phyloP scores from a whole-genome alignment of 2,888 invertebrate genomes.

The Eucera pruinosa region DNA sequence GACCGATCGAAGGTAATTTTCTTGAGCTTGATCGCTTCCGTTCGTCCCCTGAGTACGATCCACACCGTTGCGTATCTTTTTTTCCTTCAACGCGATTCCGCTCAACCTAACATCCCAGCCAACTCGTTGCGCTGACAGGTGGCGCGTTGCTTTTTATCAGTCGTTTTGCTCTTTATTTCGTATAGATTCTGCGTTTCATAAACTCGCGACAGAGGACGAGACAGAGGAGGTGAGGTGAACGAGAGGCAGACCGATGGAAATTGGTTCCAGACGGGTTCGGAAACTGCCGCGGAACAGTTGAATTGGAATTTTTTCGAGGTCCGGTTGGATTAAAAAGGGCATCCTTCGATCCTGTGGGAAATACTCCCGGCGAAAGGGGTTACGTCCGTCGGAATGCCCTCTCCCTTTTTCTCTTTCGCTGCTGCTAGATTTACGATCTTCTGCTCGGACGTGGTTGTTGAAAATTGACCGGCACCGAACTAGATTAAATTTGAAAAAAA shows the following conservation, averaged over 20 bases:
- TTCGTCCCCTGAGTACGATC: constrained; percentile 64
- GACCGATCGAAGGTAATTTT: constrained; percentile 70
- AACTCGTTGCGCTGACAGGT: background rate
- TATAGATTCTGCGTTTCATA: constrained; percentile 27
- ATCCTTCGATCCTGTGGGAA: constrained; percentile 65
- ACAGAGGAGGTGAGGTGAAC: background rate
- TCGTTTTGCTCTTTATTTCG: background rate
- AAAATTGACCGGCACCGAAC: constrained; percentile 52
- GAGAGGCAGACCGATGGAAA: too few species aligned
- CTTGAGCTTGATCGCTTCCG: constrained; percentile 62
- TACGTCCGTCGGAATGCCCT: constrained; percentile 24
- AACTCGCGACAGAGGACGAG: constrained; percentile 43
- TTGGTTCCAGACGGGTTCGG: constrained; percentile 56
- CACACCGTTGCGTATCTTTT: constrained; percentile 14
- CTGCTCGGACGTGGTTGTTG: constrained; percentile 50
- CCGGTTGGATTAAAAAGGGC: constrained; percentile 64
- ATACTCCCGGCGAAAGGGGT: constrained; percentile 54
- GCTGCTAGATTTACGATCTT: constrained; percentile 52
- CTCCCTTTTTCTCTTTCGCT: background rate
- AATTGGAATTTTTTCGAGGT: constrained; percentile 55
- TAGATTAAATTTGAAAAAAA: constrained; percentile 46
- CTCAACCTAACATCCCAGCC: too few species aligned
- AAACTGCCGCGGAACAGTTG: constrained; percentile 38
- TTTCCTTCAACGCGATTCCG: background rate
- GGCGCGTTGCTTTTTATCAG: constrained; percentile 33